These are phyloP conservation scores for Catamblyrhynchus diadema DNA, from an alignment of 2,797 vertebrate genomes.

Conservation along the genomic window DNA sequence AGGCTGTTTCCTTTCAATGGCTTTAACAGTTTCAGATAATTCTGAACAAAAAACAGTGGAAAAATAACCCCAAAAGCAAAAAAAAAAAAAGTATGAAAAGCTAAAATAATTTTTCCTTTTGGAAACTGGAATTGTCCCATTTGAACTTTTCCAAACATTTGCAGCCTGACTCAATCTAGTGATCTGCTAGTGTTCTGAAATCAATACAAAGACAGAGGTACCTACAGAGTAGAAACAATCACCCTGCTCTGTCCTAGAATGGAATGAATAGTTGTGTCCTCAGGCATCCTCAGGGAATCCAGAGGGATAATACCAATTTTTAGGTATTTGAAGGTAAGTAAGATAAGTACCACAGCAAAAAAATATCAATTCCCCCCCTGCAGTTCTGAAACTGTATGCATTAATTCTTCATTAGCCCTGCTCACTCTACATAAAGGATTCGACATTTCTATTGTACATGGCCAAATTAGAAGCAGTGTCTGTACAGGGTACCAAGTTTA, in stretches of 20 bases:
- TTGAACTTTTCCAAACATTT: background rate
- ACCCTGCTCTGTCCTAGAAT: background rate
- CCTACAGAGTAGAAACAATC: background rate
- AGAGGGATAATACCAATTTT: background rate
- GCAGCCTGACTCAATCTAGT: background rate
- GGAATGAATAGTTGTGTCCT: background rate
- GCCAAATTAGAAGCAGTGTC: background rate
- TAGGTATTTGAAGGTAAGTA: background rate
- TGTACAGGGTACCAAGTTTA: background rate
- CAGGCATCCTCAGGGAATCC: background rate
- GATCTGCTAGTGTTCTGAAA: background rate
- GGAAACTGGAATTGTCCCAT: background rate
- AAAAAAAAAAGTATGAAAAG: background rate
- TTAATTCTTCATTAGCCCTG: background rate
- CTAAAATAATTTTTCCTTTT: background rate
- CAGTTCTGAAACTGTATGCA: background rate
- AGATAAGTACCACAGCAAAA: background rate
- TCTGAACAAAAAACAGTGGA: background rate
- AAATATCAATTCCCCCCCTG: background rate
- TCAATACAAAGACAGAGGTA: background rate
- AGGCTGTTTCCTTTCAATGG: background rate
- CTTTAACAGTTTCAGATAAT: background rate
- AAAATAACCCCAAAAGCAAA: background rate
- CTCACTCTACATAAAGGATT: background rate
- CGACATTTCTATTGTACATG: accelerated